Conservation (phyloP, 2,797 vertebrate species). For the Chiloscyllium punctatum region DNA sequence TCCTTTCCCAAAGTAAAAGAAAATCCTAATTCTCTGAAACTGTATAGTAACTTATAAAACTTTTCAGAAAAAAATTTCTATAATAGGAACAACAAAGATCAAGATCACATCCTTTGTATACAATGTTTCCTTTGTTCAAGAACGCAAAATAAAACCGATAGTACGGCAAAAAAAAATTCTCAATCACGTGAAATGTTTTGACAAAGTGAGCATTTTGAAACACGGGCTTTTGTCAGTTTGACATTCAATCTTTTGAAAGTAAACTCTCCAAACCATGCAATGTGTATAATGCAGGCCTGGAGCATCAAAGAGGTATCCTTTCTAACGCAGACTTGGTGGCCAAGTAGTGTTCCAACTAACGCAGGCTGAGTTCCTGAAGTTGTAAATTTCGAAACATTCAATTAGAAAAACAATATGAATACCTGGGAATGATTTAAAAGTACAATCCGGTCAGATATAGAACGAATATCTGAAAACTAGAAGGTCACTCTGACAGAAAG, state of each 20-base stretch:
- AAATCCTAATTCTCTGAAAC: neutral
- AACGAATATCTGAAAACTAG: neutral
- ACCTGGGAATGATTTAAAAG: neutral
- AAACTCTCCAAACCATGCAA: neutral
- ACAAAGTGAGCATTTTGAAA: neutral
- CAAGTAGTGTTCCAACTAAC: neutral
- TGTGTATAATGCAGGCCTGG: neutral
- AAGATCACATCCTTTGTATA: neutral
- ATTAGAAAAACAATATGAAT: neutral
- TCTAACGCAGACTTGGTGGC: neutral
- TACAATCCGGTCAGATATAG: neutral
- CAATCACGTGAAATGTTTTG: neutral
- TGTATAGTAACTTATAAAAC: neutral
- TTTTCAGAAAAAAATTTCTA: neutral
- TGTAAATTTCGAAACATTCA: constrained; percentile 16
- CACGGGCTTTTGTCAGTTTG: neutral
- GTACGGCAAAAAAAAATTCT: neutral
- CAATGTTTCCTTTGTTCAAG: neutral
- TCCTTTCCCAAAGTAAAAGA: neutral
- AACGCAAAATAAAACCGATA: neutral
- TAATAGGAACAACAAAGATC: neutral
- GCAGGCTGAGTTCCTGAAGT: neutral
- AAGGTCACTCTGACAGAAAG: neutral
- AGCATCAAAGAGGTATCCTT: neutral
- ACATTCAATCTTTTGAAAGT: neutral